Conservation (phyloP, 2,113 vertebrate species). For the Eurypyga helias region DNA sequence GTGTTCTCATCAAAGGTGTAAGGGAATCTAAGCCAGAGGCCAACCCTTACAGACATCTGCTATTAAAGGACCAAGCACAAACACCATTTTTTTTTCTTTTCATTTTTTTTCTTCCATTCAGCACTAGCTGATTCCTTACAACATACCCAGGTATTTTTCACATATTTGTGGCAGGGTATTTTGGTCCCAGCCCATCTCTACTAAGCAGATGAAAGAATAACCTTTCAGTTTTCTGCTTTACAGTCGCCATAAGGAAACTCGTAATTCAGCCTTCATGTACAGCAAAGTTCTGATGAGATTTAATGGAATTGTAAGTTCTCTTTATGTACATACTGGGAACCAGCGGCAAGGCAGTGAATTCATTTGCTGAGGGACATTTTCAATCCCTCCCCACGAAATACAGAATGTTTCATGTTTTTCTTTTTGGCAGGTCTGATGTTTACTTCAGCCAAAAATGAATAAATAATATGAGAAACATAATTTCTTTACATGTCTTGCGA, state of each 20-base stretch:
- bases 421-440: not conserved
- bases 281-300: slow-evolving; percentile 57
- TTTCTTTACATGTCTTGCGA: not conserved
- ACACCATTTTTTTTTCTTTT: not conserved
- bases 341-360: slow-evolving; percentile 39
- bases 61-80: not conserved
- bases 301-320: slow-evolving; percentile 50
- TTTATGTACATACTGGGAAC: slow-evolving; percentile 62
- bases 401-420: not conserved
- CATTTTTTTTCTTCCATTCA: not conserved
- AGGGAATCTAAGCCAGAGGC: not conserved
- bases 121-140: not conserved
- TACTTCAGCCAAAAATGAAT: slow-evolving; percentile 31
- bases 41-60: not conserved
- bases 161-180: not conserved
- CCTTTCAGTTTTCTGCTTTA: slow-evolving; percentile 42
- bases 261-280: slow-evolving; percentile 50
- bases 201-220: slow-evolving; percentile 44
- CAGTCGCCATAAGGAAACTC: not conserved
- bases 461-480: not conserved
- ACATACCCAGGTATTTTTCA: not conserved
- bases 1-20: not conserved
- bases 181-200: slow-evolving; percentile 18
- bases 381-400: slow-evolving; percentile 17
- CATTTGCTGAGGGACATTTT: slow-evolving; percentile 41